Base-by-base conservation (phyloP, 2,113 vertebrate species). In the Coreoperca whiteheadi region DNA sequence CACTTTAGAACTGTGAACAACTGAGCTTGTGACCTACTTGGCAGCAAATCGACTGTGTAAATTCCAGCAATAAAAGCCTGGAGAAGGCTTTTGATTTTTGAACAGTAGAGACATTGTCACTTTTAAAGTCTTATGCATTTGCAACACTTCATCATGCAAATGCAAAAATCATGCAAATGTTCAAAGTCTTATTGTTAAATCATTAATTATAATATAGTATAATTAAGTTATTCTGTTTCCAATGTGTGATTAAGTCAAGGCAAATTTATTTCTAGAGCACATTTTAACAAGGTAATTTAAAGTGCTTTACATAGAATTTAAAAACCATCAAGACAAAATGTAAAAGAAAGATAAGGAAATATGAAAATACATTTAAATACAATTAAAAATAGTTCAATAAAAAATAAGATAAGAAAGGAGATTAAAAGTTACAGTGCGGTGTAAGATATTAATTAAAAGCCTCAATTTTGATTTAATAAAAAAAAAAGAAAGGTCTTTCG, bases 1-100 rank as follows among this genome's bases (percentile, higher is more conserved):
- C 48, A 85, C 90, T 89, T 92, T 92, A 84, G 82, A 88, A 66
- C 74, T 70, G 64, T 8, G 79, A 81, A 54, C 48, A 80, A 63
- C 76, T 23, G 82, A 77, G 79, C 69, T 28, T 78, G 15, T 81
- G 85, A 75, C 81, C 83, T 79, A 89, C 63, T 81, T 83, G 70
- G 83, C 83, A 79, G 34, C 68, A 37, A 64, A 56, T 12, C 1
- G 4, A 9, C 60, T 63, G 66, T 50, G 56, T 20, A 28, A 76
- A 69, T 43, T 61, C 56, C 75, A 70, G 73, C 25, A 77, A 73
- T 61, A 61, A 41, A 46, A 81, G 37, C 21, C 43, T 53, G 34
- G n/a, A 50, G 14, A 30, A 48, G 30, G 28, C 14, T 50, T 77
- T 57, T 54, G 61, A 77, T 78, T 60, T 28, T 18, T 48, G 8